Conservation (phyloP, 2,888 invertebrate genomes). For the Napeogenes inachia region DNA sequence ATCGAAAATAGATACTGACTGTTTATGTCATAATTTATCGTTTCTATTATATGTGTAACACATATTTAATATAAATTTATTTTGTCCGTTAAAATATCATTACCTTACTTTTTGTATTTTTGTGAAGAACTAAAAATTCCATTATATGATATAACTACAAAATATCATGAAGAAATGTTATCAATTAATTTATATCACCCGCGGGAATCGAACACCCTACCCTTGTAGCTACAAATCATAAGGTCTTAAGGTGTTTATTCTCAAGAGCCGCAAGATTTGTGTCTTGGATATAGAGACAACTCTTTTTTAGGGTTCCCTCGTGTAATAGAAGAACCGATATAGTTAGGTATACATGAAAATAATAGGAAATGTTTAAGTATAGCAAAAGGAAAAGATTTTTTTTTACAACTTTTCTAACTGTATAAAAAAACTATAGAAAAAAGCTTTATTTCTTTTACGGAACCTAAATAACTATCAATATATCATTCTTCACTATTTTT, state of each 20-base stretch:
- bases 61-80: no score
- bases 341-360: neutral
- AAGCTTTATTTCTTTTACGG: conserved; percentile 11
- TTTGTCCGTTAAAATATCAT: no score
- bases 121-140: no score
- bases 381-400: no score
- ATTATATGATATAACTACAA: neutral
- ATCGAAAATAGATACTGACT: no score
- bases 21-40: no score
- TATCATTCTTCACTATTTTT: conserved; percentile 13
- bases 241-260: conserved; percentile 48
- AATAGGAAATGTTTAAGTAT: neutral
- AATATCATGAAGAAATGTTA: neutral
- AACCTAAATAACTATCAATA: conserved; percentile 5
- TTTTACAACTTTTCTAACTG: no score
- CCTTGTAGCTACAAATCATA: conserved; percentile 51
- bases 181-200: conserved; percentile 1
- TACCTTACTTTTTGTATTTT: no score
- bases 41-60: no score
- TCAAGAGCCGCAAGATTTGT: conserved; percentile 54
- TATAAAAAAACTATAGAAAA: neutral
- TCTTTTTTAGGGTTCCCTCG: conserved; percentile 35
- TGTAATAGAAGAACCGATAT: neutral
- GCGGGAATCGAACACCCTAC: conserved; percentile 30
- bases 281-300: conserved; percentile 32